phyloP scores from a whole-genome alignment of 2,888 invertebrate genomes.

The Diarsia mendica region DNA sequence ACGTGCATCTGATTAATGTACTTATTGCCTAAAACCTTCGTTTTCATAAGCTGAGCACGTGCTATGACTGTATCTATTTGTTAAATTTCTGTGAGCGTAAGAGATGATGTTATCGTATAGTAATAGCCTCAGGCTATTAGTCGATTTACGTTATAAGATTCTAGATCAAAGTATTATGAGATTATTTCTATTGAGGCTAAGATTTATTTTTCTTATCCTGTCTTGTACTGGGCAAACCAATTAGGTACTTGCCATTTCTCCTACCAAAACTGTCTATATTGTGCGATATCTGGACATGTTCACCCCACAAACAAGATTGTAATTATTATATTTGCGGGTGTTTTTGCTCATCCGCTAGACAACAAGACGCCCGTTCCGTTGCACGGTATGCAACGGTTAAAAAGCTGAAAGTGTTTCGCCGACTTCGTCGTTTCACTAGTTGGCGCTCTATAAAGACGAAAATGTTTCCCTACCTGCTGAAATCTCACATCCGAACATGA shows the following conservation, averaged over 20 bases:
- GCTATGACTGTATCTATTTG: not conserved
- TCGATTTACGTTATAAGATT: not conserved
- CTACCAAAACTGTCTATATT: too few relatives aligned
- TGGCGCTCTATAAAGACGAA: not conserved
- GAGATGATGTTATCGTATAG: not conserved
- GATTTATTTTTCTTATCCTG: too few relatives aligned
- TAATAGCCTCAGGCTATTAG: not conserved
- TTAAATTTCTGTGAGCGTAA: not conserved
- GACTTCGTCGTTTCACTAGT: not conserved
- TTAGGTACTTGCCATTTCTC: too few relatives aligned
- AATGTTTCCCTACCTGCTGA: not conserved
- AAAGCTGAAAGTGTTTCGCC: not conserved
- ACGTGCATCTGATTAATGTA: constrained; percentile 10
- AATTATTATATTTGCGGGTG: not conserved
- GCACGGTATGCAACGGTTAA: not conserved
- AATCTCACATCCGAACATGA: not conserved
- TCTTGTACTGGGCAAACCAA: too few relatives aligned
- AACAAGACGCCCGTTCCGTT: not conserved
- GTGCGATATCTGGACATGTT: too few relatives aligned
- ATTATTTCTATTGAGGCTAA: not conserved
- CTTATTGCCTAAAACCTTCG: constrained; percentile 5
- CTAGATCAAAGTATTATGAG: not conserved
- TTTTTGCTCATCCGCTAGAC: not conserved
- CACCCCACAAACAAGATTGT: not conserved
- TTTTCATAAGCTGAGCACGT: constrained; percentile 27